Evolutionary conservation across 2,113 vertebrate species (phyloP), one percentile per base, ranked within the genome.

Genomic region (Prunella fulvescens): DNA sequence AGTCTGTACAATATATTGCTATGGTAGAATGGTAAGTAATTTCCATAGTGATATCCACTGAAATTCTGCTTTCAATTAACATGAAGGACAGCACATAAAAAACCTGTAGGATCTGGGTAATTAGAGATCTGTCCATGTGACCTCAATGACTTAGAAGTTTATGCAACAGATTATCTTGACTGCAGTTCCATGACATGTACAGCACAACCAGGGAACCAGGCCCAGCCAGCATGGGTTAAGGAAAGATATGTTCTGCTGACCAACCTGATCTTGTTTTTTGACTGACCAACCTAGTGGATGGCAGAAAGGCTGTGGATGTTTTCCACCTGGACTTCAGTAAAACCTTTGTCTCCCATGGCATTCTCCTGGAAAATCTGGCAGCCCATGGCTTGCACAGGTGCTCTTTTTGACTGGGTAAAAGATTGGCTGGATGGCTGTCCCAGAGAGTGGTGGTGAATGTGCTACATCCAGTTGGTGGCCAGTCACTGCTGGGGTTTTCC

Each of bases 111-210:
- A 47, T 57, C 13, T 48, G 16, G 6, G 25, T 50, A 58, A 76
- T 35, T 22, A 42, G 31, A 33, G 25, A 37, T 37, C 13, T 44
- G 14, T 44, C 44, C 0, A 0, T 42, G 26, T 31, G 25, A 44
- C 17, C 14, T 50, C 37, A 17, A 5, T 42, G 8, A 11, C 37
- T 44, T 44, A 67, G 33, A 54, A 35, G 25, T 13, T 17, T 31
- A 20, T 1, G 3, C 17, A 44, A 37, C 9, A 44, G 17, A 22
- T 51, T 22, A 28, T 33, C 33, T 44, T 44, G 25, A 35, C 5
- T 58, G 26, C 22, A 35, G 18, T 51, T 50, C 45, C 20, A 18
- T 0, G 0, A 14, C 18, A 29, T 9, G 1, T 18, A 37, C 72
- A 44, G 37, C 14, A 26, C 25, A 67, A 22, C 61, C 44, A 58